phyloP scores from a whole-genome alignment of 2,797 vertebrate genomes.

The Danio kyathit region DNA sequence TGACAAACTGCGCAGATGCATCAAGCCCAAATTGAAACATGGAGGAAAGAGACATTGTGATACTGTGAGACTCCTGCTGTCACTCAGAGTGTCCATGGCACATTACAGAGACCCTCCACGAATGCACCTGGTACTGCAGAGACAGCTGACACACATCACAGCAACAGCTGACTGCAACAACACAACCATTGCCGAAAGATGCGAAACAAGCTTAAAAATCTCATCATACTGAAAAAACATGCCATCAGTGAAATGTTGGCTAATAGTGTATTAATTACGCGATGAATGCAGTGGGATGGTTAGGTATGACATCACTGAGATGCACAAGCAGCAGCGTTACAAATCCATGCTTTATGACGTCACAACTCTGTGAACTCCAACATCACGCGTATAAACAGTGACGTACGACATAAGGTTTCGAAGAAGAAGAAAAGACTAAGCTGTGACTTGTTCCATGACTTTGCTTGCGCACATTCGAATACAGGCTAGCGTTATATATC shows the following conservation, averaged over 20 bases:
- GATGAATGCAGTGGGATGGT: background rate
- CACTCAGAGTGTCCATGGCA: slow-evolving; percentile 5
- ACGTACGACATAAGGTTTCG: slow-evolving; percentile 15
- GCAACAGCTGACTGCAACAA: slow-evolving; percentile 46
- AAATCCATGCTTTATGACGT: slow-evolving; percentile 48
- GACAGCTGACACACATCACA: slow-evolving; percentile 47
- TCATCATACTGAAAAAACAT: background rate
- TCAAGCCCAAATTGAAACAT: background rate
- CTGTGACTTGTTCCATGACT: background rate
- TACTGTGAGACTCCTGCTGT: background rate
- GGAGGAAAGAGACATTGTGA: background rate
- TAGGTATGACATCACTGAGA: slow-evolving; percentile 6
- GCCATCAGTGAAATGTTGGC: slow-evolving; percentile 12
- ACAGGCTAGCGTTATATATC: too few species aligned
- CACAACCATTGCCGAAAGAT: background rate
- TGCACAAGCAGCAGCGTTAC: slow-evolving; percentile 1
- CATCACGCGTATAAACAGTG: slow-evolving; percentile 52
- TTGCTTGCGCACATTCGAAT: background rate
- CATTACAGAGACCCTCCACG: slow-evolving; percentile 13
- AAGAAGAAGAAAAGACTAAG: background rate
- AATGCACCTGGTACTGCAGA: slow-evolving; percentile 34
- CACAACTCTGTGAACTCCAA: slow-evolving; percentile 34
- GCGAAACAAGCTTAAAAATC: slow-evolving; percentile 6
- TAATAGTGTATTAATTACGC: background rate
- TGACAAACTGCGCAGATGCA: background rate